Evolutionary conservation across 2,888 invertebrate genomes (phyloP), one percentile per base, ranked within the genome.

Genomic region (Coelogynopora nodosa): DNA sequence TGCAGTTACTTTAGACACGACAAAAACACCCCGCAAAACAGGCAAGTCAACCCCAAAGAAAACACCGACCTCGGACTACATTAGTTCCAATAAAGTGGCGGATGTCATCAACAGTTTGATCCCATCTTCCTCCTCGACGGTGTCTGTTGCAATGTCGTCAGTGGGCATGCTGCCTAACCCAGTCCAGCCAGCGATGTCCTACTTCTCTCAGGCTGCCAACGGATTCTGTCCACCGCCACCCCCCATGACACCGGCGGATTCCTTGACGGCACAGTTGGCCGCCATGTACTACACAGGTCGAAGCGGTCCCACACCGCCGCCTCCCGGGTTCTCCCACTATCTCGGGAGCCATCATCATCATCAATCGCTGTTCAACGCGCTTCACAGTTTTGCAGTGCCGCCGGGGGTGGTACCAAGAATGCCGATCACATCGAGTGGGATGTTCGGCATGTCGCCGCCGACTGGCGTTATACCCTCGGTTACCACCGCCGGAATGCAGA

Each of bases 401-500:
- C 29, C 29, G 13, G 84, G 31, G 27, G n/a, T 31, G 29, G 86
- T n/a, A n/a, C 83, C 29, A 80, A 84, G 29, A 23, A 84, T 31
- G n/a, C 26, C 84, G n/a, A 31, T 13, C 84, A 23, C 0, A 30
- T 27, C 84, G n/a, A 31, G 18, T 0, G 27, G 18, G 86, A 86
- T 30, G 86, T 80, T 31, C 5, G 31, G 5, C 28, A 18, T n/a
- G 27, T 23, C 87, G 23, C 23, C 31, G 5, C 5, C 18, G 49
- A 18, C 49, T 18, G 49, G 49, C 5, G 49, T 5, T 10, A 49
- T 49, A 49, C 18, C 49, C n/a, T n/a, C n/a, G n/a, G n/a, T n/a
- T n/a, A n/a, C n/a, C n/a, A n/a, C n/a, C n/a, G n/a, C n/a, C n/a
- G n/a, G n/a, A n/a, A n/a, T n/a, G n/a, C n/a, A n/a, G n/a, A n/a